These are phyloP conservation scores for Pyrochroa serraticornis DNA, from an alignment of 2,888 invertebrate genomes.

Conservation along the genomic window DNA sequence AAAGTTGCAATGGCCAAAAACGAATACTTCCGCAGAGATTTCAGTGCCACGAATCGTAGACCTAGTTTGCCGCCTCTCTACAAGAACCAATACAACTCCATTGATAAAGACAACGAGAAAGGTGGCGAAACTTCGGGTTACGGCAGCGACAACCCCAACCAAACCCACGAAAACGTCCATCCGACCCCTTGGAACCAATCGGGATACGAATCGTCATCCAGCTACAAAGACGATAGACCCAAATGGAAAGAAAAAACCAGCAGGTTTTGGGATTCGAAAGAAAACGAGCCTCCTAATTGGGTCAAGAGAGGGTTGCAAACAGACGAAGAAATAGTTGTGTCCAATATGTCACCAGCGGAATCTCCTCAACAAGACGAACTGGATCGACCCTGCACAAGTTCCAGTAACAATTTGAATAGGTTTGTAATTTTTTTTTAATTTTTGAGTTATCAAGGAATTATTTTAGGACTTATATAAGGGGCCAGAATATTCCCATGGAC, in stretches of 20 bases:
- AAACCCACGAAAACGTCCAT: constrained; percentile 54
- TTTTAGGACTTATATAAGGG: constrained; percentile 73
- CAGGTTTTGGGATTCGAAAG: constrained; percentile 69
- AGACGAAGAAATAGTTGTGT: constrained; percentile 59
- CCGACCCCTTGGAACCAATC: constrained; percentile 41
- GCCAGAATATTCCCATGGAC: constrained; percentile 86
- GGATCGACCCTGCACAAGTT: constrained; percentile 55
- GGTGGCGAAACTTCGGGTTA: constrained; percentile 85
- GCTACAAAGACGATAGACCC: constrained; percentile 66
- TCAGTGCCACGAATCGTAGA: constrained; percentile 37
- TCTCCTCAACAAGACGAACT: constrained; percentile 55
- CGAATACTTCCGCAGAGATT: constrained; percentile 41
- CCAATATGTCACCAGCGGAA: constrained; percentile 56
- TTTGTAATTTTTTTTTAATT: constrained; percentile 8
- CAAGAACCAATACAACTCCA: constrained; percentile 51
- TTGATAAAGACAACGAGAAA: constrained; percentile 57
- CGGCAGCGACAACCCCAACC: constrained; percentile 74
- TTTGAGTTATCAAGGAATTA: constrained; percentile 40
- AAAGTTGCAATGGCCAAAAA: constrained; percentile 40
- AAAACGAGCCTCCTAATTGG: constrained; percentile 60
- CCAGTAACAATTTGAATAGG: constrained; percentile 46
- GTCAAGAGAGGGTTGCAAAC: constrained; percentile 61
- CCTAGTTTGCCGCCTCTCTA: constrained; percentile 55
- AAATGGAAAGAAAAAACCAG: constrained; percentile 78
- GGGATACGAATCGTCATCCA: constrained; percentile 54